Conservation (phyloP, 2,888 invertebrate genomes). For the Venusia cambrica region DNA sequence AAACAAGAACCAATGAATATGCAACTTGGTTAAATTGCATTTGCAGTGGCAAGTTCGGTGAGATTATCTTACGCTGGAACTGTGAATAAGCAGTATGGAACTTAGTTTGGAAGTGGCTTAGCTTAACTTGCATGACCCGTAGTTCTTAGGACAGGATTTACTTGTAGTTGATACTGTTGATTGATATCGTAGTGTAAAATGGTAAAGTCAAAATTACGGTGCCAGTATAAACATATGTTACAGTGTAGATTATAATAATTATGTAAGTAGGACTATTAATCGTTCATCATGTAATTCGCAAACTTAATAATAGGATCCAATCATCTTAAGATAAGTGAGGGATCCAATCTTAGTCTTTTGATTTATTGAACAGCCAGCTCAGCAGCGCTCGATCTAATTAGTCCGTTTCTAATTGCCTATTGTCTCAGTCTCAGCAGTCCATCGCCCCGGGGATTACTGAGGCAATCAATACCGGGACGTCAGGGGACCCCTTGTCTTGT, state of each 20-base stretch:
- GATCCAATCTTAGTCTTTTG: slow-evolving; percentile 16
- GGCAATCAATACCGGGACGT: slow-evolving; percentile 46
- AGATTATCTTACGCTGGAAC: slow-evolving; percentile 13
- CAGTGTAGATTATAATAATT: no score
- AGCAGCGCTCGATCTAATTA: slow-evolving; percentile 33
- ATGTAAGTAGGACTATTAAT: no score
- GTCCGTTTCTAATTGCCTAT: slow-evolving; percentile 43
- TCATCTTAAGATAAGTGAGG: slow-evolving; percentile 1
- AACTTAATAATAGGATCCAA: no score
- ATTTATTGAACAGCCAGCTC: slow-evolving; percentile 27
- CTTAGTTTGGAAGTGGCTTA: slow-evolving; percentile 1
- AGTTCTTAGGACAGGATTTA: no score
- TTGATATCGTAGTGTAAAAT: no score
- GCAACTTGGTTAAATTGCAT: slow-evolving; percentile 38
- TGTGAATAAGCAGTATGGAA: slow-evolving; percentile 9
- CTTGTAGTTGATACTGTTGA: no score
- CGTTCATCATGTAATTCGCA: no score
- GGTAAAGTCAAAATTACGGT: no score
- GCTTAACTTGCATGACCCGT: no score
- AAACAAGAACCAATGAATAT: slow-evolving; percentile 45
- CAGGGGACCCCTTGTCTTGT: slow-evolving; percentile 52
- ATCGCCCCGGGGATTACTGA: slow-evolving; percentile 38
- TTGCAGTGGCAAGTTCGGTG: slow-evolving; percentile 20
- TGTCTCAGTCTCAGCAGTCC: slow-evolving; percentile 39
- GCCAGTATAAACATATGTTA: no score